Evolutionary conservation across 2,797 vertebrate genomes (phyloP).

Genomic region (Hydrolagus colliei): DNA sequence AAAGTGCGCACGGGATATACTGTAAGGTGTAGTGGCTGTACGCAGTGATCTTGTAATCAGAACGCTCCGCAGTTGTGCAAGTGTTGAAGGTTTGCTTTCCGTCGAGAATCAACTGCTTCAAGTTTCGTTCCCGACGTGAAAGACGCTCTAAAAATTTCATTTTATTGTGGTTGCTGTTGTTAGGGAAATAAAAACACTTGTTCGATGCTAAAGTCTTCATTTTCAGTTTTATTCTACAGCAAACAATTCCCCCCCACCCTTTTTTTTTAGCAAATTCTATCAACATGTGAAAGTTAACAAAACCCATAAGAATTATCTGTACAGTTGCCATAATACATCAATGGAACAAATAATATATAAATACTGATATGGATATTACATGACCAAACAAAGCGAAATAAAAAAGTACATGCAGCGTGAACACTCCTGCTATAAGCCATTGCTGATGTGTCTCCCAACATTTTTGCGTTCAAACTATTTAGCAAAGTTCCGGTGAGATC

Average conservation of each 20-base stretch:
- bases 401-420: slow-evolving; percentile 71
- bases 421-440: slow-evolving; percentile 56
- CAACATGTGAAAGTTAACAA: slow-evolving; percentile 77
- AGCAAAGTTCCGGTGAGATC: slow-evolving; percentile 52
- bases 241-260: slow-evolving; percentile 64
- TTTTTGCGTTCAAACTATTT: slow-evolving; percentile 49
- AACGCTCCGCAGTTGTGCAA: not conserved
- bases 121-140: too few relatives aligned
- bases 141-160: too few relatives aligned
- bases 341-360: slow-evolving; percentile 80
- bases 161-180: too few relatives aligned
- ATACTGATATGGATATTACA: slow-evolving; percentile 83
- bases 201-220: slow-evolving; percentile 26
- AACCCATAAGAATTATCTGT: slow-evolving; percentile 69
- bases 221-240: slow-evolving; percentile 76
- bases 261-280: slow-evolving; percentile 86
- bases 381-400: slow-evolving; percentile 62
- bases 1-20: not conserved
- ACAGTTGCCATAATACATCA: slow-evolving; percentile 79
- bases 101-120: too few relatives aligned
- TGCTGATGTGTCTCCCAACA: slow-evolving; percentile 42
- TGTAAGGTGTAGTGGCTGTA: too few relatives aligned
- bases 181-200: slow-evolving; percentile 33
- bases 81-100: not conserved
- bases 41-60: not conserved